Conservation (phyloP, 2,113 vertebrate species). For the Sinocyclocheilus maitianheensis region DNA sequence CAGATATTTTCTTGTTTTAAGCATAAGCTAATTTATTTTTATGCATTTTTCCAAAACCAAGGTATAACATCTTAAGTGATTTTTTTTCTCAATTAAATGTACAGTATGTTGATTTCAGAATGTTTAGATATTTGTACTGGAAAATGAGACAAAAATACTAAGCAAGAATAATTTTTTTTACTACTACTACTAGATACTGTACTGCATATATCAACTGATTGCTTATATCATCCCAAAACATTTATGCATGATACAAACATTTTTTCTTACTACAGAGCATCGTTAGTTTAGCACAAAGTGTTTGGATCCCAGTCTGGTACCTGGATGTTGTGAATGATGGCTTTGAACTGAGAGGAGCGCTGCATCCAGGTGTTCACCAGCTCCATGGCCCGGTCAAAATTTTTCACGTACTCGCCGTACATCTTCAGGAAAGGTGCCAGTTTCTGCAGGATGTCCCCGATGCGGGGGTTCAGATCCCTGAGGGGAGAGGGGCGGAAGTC, state of each 20-base stretch:
- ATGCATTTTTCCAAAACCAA: no score
- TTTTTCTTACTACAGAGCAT: neutral
- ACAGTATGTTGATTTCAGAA: no score
- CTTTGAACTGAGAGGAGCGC: constrained; percentile 83
- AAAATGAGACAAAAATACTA: no score
- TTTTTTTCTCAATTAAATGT: no score
- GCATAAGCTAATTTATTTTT: no score
- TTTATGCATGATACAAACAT: neutral
- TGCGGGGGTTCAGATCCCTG: constrained; percentile 87
- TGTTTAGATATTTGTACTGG: no score
- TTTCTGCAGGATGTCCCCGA: constrained; percentile 91
- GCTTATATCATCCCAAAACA: no score
- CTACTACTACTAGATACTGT: no score
- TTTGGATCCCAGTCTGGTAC: constrained; percentile 58
- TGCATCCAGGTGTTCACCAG: constrained; percentile 88
- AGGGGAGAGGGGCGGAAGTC: constrained; percentile 36
- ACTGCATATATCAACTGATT: no score
- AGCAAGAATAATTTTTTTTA: no score
- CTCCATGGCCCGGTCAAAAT: constrained; percentile 90
- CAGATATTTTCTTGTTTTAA: no score
- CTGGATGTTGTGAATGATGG: constrained; percentile 88
- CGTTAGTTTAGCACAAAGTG: neutral
- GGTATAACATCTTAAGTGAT: no score
- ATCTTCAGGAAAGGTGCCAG: constrained; percentile 91
- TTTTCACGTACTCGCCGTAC: constrained; percentile 94